Percentiles rank a stretch among this genome's conserved stretches.
phyloP scores from a whole-genome alignment of 1,140 invertebrate species.

The Cyclina sinensis region DNA sequence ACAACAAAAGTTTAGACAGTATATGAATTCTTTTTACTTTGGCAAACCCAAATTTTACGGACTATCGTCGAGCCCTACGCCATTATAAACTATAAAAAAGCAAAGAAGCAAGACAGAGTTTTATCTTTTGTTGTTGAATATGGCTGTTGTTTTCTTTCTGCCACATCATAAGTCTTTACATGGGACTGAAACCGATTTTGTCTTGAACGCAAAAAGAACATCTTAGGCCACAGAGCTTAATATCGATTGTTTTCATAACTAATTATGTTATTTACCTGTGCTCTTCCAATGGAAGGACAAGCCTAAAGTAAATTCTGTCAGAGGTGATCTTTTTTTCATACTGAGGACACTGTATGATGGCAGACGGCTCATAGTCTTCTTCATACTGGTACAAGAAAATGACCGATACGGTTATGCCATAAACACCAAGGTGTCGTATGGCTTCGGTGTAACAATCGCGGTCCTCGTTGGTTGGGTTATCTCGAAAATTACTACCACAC shows the following conservation, averaged over 20 bases:
- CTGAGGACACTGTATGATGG: constrained; percentile 75
- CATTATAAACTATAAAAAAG: no score
- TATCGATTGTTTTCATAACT: no score
- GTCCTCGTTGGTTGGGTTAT: neutral
- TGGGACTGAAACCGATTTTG: no score
- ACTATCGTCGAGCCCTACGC: no score
- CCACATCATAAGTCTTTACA: no score
- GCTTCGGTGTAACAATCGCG: constrained; percentile 74
- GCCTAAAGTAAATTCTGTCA: constrained; percentile 74
- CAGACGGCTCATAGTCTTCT: constrained; percentile 72
- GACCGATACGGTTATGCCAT: constrained; percentile 68
- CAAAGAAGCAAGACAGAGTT: no score
- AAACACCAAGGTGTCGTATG: constrained; percentile 61
- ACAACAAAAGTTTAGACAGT: neutral
- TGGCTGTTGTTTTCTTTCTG: no score
- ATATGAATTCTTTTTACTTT: no score
- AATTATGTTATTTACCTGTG: neutral
- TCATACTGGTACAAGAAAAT: constrained; percentile 76
- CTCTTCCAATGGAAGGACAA: constrained; percentile 70
- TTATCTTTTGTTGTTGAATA: no score
- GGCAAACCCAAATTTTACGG: no score
- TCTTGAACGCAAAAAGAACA: no score
- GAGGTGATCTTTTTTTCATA: constrained; percentile 68
- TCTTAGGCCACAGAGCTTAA: no score
- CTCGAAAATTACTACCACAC: constrained; percentile 14